Evolutionary conservation across 2,797 vertebrate species (phyloP), one percentile per base, ranked within the genome.

Genomic region (Orientallactaga sibirica): DNA sequence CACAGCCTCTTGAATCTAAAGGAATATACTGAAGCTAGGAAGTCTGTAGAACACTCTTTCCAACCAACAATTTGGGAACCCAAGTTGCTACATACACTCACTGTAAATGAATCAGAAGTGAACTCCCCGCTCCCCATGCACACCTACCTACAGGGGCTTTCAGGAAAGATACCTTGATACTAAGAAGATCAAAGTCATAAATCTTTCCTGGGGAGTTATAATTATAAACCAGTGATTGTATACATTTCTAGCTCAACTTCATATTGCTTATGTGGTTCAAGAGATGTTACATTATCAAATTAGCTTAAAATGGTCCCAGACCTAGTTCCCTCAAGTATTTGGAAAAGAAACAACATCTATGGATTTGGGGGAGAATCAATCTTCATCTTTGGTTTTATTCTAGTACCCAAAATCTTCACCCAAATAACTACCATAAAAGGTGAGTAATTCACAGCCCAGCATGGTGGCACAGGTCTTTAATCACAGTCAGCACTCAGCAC

Each of bases 221-320:
- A 86, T 77, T 37, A 62, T 78, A 81, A 91, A 52, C 9, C 33
- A 93, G 27, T 4, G 8, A 74, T 93, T 67, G 25, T 75, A 67
- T 27, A 95, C 29, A 67, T 86, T 58, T 87, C 66, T 52, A 91
- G 16, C 27, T 73, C 80, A 89, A 89, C 84, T 78, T 80, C 41
- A 25, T 58, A 61, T 52, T 14, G 74, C 41, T 64, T 86, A 64
- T 88, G 20, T 88, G 43, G 22, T 84, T 43, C 52, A 61, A 74
- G 81, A 91, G 74, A 89, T 25, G 27, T 79, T 16, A 73, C 12
- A 70, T 58, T 90, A 29, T 80, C 89, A 89, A 86, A 89, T 86
- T 88, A 61, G 14, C 66, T 83, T 92, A 79, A 89, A 75, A 52
- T 85, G 20, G 61, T 92, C 27, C 29, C 37, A 92, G 66, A 86